Evolutionary conservation across 1,140 invertebrate genomes (phyloP).

Genomic region (Drosophila virilis): DNA sequence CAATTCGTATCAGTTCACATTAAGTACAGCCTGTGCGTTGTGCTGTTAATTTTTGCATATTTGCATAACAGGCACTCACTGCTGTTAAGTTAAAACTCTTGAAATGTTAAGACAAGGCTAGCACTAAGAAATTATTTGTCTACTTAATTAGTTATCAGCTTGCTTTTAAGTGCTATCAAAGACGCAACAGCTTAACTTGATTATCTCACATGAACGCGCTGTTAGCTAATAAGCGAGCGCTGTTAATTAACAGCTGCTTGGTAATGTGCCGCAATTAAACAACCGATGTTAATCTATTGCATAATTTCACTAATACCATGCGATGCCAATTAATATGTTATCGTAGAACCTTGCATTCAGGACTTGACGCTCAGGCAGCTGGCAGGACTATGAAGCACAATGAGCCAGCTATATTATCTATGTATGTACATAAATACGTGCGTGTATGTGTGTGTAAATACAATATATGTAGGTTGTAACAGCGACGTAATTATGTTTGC

Average conservation of each 20-base stretch:
- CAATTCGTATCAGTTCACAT: background rate
- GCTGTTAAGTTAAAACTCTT: too few relatives aligned
- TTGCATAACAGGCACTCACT: too few relatives aligned
- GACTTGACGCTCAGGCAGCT: slow-evolving; percentile 48
- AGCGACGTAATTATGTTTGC: slow-evolving; percentile 79
- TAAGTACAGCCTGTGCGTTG: background rate
- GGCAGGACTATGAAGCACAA: slow-evolving; percentile 22
- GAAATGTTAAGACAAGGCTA: too few relatives aligned
- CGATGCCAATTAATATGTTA: slow-evolving; percentile 33
- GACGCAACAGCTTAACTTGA: too few relatives aligned
- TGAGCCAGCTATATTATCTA: slow-evolving; percentile 7
- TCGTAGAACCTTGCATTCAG: slow-evolving; percentile 27
- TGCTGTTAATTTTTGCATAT: too few relatives aligned
- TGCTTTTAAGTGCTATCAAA: too few relatives aligned
- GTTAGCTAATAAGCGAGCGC: background rate
- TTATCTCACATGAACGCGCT: background rate
- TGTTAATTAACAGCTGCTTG: slow-evolving; percentile 13
- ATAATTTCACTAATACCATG: slow-evolving; percentile 6
- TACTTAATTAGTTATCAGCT: too few relatives aligned
- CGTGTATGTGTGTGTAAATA: slow-evolving; percentile 16
- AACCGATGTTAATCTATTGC: slow-evolving; percentile 3
- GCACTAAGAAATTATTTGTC: too few relatives aligned
- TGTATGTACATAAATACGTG: slow-evolving; percentile 11
- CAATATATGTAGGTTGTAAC: slow-evolving; percentile 45
- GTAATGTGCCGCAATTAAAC: slow-evolving; percentile 5